Base-by-base conservation (phyloP, 2,888 invertebrate species). In the Diadegma fenestrale region DNA sequence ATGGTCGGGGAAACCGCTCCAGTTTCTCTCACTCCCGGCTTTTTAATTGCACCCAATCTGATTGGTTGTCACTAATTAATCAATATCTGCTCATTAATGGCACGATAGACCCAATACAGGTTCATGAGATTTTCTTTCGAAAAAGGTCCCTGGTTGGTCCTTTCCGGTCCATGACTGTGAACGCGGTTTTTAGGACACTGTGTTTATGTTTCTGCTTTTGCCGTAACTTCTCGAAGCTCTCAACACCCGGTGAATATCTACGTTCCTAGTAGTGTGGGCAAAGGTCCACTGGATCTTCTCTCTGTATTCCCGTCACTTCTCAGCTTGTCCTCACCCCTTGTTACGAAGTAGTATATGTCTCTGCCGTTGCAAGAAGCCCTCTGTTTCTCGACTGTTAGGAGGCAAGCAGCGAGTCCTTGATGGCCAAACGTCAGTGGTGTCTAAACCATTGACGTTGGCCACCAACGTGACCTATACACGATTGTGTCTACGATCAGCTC, bases 171-270 rank as follows among this genome's bases (percentile, higher is more conserved):
- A 26, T 26, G 0, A 26, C 14, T 58, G 5, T 14, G 14, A 6
- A 14, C 0, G 4, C 26, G 14, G 6, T 58, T 58, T 58, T 5
- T 14, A 4, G 58, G 58, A 76, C 80, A 72, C 71, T 45, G 22
- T 73, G 43, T 58, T 69, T 77, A 54, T 37, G 48, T 19, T 58
- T 64, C 77, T 63, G 58, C 41, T 17, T 33, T 68, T 71, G 71
- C n/a, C 30, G 58, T 79, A 80, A 72, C 77, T 79, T 51, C 51
- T 61, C 72, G n/a, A 61, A 80, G 61, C 80, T 72, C 83, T 71
- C 79, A 30, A 69, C 71, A 76, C 79, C 69, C 68, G 37, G 61
- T 75, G 64, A 48, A 80, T 77, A 48, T 75, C 77, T 64, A 63
- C 51, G 72, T 68, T 51, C 48, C 72, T 41, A 58, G 58, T 54